Evolutionary conservation across 2,888 invertebrate genomes (phyloP).

Genomic region (Perizoma flavofasciatum): DNA sequence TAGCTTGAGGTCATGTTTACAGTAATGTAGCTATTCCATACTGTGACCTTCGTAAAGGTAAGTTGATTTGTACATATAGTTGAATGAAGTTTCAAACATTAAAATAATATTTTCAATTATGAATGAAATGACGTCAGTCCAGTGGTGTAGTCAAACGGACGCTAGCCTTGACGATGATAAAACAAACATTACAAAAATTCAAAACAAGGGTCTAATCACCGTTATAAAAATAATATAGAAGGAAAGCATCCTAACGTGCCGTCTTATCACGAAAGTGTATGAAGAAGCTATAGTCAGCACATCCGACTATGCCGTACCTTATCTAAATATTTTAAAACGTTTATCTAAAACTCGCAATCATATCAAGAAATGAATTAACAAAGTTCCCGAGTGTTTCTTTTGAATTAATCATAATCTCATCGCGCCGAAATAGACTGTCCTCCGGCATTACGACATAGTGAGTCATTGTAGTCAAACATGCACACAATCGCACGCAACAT

Average conservation of each 20-base stretch:
- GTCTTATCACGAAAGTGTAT: constrained; percentile 29
- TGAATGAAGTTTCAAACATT: constrained; percentile 11
- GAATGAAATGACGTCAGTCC: constrained; percentile 22
- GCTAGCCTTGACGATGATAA: not conserved
- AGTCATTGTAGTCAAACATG: constrained; percentile 70
- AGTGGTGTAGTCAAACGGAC: not conserved
- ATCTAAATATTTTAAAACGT: constrained; percentile 29
- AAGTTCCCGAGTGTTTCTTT: constrained; percentile 44
- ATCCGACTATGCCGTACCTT: constrained; percentile 28
- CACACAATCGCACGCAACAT: constrained; percentile 54
- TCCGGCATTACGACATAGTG: constrained; percentile 72
- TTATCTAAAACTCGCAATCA: constrained; percentile 12
- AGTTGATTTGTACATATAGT: constrained; percentile 7
- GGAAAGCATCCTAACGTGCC: constrained; percentile 6
- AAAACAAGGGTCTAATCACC: not conserved
- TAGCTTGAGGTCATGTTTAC: constrained; percentile 35
- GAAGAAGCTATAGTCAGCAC: constrained; percentile 32
- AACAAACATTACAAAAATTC: too few relatives aligned
- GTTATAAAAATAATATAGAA: constrained; percentile 21
- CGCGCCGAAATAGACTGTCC: constrained; percentile 78
- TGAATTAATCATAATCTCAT: constrained; percentile 72
- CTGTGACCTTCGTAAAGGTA: constrained; percentile 12
- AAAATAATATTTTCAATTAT: constrained; percentile 14
- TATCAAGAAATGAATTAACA: constrained; percentile 28
- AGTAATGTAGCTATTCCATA: constrained; percentile 18